These are phyloP conservation scores for Cheilosia urbana DNA, from an alignment of 2,888 invertebrate species.

Conservation along the genomic window DNA sequence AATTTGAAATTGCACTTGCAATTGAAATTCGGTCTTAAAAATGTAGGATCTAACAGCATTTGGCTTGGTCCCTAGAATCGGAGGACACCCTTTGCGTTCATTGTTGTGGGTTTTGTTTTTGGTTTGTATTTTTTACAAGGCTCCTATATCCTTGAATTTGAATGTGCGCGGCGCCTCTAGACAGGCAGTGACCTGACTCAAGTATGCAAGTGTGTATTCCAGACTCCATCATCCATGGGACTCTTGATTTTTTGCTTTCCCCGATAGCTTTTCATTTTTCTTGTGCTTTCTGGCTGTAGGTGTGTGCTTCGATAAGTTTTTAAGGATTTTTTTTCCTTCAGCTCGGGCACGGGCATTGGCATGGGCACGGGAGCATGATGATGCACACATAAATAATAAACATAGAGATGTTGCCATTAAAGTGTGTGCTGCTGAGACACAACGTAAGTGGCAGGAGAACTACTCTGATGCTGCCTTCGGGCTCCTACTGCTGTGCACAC, in stretches of 20 bases:
- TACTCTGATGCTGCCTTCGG: conserved; percentile 47
- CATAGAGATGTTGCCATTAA: conserved; percentile 63
- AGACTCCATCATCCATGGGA: conserved; percentile 75
- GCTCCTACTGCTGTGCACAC: conserved; percentile 61
- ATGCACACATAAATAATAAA: conserved; percentile 72
- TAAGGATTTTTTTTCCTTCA: conserved; percentile 57
- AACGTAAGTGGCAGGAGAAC: conserved; percentile 43
- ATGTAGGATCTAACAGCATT: neutral
- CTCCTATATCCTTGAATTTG: conserved; percentile 76
- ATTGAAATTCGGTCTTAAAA: conserved; percentile 9
- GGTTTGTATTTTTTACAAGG: conserved; percentile 57
- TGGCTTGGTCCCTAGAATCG: conserved; percentile 56
- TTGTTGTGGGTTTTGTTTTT: conserved; percentile 49
- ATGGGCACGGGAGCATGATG: conserved; percentile 23
- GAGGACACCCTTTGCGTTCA: conserved; percentile 39
- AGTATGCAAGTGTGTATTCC: conserved; percentile 76
- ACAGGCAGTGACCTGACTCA: conserved; percentile 76
- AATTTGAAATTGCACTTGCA: conserved; percentile 3
- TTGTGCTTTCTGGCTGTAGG: conserved; percentile 67
- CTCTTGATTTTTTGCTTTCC: conserved; percentile 72
- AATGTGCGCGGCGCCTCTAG: conserved; percentile 75
- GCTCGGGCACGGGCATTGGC: neutral
- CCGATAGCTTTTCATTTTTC: conserved; percentile 74
- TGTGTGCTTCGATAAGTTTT: conserved; percentile 72
- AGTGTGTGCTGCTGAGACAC: conserved; percentile 51